Evolutionary conservation across 2,113 vertebrate genomes (phyloP).

Genomic region (Periophthalmodon schlosseri): DNA sequence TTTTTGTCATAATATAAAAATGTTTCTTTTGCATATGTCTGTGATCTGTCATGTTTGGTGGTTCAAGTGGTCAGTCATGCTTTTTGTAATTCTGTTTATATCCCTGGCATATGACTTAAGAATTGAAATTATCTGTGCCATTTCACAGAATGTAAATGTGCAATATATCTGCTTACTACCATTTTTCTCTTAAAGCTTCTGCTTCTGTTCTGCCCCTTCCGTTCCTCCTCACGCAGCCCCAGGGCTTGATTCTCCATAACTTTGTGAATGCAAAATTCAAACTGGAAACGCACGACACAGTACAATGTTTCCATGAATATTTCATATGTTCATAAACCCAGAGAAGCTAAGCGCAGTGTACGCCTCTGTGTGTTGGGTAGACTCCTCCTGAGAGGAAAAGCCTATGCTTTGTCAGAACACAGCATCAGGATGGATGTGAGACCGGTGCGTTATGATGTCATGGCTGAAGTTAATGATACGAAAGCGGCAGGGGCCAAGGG

Average conservation of each 20-base stretch:
- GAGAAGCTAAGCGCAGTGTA: slow-evolving; percentile 40
- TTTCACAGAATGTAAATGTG: background rate
- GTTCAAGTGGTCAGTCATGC: background rate
- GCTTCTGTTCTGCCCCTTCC: slow-evolving; percentile 31
- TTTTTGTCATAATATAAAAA: no score
- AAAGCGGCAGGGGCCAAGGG: slow-evolving; percentile 65
- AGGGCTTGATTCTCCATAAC: slow-evolving; percentile 41
- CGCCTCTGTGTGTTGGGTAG: slow-evolving; percentile 47
- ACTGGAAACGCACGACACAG: slow-evolving; percentile 67
- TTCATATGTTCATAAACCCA: slow-evolving; percentile 67
- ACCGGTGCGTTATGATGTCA: slow-evolving; percentile 71
- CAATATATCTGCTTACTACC: background rate
- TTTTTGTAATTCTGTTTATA: background rate
- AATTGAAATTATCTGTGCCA: background rate
- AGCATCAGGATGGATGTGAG: slow-evolving; percentile 69
- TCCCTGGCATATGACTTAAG: background rate
- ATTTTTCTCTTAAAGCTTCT: slow-evolving; percentile 40
- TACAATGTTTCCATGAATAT: slow-evolving; percentile 67
- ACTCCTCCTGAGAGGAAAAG: slow-evolving; percentile 50
- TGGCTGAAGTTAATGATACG: slow-evolving; percentile 70
- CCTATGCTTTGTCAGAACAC: slow-evolving; percentile 50
- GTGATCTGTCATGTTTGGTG: background rate
- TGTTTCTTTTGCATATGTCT: background rate
- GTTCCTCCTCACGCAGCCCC: slow-evolving; percentile 43
- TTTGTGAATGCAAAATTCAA: slow-evolving; percentile 66